These are phyloP conservation scores for Manduca sexta DNA, from an alignment of 1,140 invertebrate genomes.

Conservation along the genomic window DNA sequence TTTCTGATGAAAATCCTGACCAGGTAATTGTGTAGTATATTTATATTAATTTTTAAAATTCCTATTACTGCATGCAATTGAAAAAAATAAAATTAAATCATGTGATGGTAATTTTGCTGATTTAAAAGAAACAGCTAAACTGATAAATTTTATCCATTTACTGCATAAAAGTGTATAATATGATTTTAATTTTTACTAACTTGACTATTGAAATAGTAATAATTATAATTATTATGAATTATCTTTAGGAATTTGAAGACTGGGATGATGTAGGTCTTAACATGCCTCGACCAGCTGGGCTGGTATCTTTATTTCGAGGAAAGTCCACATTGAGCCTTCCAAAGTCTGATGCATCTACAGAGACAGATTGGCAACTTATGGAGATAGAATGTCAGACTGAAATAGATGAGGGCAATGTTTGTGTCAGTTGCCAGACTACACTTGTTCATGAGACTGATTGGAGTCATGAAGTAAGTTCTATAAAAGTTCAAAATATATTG, in stretches of 20 bases:
- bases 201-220: too few relatives aligned
- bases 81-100: too few relatives aligned
- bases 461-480: conserved; percentile 58
- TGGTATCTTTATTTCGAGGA: conserved; percentile 86
- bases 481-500: background rate
- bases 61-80: too few relatives aligned
- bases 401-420: conserved; percentile 44
- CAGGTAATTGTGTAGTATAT: conserved; percentile 73
- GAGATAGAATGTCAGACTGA: conserved; percentile 64
- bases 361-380: conserved; percentile 21
- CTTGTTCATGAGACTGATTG: conserved; percentile 52
- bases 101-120: too few relatives aligned
- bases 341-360: conserved; percentile 39
- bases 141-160: background rate
- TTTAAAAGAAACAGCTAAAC: background rate
- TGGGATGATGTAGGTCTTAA: conserved; percentile 96
- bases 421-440: conserved; percentile 55
- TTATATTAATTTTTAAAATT: background rate
- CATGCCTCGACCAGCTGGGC: conserved; percentile 85
- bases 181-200: too few relatives aligned
- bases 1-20: conserved; percentile 93
- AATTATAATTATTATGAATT: conserved; percentile 6
- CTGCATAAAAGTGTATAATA: conserved; percentile 3
- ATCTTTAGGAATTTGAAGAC: conserved; percentile 88
- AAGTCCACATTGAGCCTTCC: conserved; percentile 33